These are phyloP conservation scores for Manduca sexta DNA, from an alignment of 1,140 invertebrate species.

Conservation along the genomic window DNA sequence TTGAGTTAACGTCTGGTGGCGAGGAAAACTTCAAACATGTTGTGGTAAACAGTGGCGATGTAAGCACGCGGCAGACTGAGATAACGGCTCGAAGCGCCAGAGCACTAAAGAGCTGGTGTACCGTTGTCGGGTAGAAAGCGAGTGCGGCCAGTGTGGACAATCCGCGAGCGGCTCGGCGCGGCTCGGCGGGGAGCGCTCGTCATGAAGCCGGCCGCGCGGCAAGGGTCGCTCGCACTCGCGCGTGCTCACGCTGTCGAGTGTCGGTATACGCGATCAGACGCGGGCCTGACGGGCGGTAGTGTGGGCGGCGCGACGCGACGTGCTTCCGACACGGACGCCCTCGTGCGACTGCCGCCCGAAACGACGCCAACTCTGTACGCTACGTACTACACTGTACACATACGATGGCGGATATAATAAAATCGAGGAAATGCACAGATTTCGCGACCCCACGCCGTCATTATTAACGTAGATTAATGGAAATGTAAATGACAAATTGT, in stretches of 20 bases:
- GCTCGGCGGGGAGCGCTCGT: slow-evolving; percentile 9
- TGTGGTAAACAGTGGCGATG: slow-evolving; percentile 34
- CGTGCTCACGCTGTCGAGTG: background rate
- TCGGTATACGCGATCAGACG: no score
- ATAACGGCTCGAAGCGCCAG: slow-evolving; percentile 39
- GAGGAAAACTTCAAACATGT: slow-evolving; percentile 40
- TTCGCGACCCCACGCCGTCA: slow-evolving; percentile 40
- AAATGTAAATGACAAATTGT: slow-evolving; percentile 8
- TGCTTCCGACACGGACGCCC: slow-evolving; percentile 44
- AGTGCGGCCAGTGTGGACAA: slow-evolving; percentile 20
- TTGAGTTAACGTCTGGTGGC: slow-evolving; percentile 36
- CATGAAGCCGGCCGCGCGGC: slow-evolving; percentile 7
- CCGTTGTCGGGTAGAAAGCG: slow-evolving; percentile 57
- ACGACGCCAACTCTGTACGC: slow-evolving; percentile 1
- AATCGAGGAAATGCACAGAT: slow-evolving; percentile 52
- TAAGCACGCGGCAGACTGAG: slow-evolving; percentile 37
- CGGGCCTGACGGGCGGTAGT: background rate
- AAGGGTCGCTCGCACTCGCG: slow-evolving; percentile 10
- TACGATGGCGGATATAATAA: slow-evolving; percentile 31
- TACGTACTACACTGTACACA: background rate
- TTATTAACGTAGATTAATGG: slow-evolving; percentile 37
- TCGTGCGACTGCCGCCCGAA: slow-evolving; percentile 43
- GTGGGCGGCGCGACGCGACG: slow-evolving; percentile 23
- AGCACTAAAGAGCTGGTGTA: slow-evolving; percentile 30
- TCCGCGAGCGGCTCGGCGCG: slow-evolving; percentile 1